Conservation (phyloP, 2,888 invertebrate species). For the Cremastinae sp. region DNA sequence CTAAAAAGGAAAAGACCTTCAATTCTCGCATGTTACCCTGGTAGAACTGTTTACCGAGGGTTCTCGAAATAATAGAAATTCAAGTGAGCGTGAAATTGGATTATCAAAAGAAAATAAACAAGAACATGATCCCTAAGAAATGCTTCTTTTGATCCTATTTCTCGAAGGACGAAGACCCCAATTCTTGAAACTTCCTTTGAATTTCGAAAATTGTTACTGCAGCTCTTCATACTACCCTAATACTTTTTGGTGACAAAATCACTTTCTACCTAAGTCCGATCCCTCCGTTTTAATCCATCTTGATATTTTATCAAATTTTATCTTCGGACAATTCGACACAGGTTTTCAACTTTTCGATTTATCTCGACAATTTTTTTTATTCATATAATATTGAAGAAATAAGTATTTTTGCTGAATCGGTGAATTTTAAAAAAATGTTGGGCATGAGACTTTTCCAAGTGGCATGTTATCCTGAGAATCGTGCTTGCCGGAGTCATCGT, state of each 20-base stretch:
- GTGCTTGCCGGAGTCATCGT: conserved; percentile 62
- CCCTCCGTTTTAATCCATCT: not conserved
- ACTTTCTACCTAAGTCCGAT: conserved; percentile 20
- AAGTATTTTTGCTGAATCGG: too few relatives aligned
- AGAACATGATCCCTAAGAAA: not conserved
- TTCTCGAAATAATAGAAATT: conserved; percentile 51
- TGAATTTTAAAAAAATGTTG: too few relatives aligned
- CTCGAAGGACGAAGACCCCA: not conserved
- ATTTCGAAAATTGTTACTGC: conserved; percentile 15
- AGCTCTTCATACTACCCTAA: conserved; percentile 26
- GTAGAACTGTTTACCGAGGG: conserved; percentile 53
- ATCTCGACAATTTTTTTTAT: too few relatives aligned
- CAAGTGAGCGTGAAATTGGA: conserved; percentile 53
- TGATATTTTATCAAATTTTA: too few relatives aligned
- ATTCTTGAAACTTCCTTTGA: not conserved
- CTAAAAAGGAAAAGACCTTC: conserved; percentile 36
- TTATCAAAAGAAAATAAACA: conserved; percentile 5
- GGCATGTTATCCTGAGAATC: conserved; percentile 53
- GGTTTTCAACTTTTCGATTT: conserved; percentile 47
- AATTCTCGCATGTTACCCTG: conserved; percentile 42
- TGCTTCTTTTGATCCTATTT: conserved; percentile 11
- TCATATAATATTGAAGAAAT: conserved; percentile 29
- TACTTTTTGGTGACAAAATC: conserved; percentile 49
- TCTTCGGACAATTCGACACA: too few relatives aligned
- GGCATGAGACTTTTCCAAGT: conserved; percentile 18